Conservation (phyloP, 2,888 invertebrate genomes). For the Ectropis crepuscularia region DNA sequence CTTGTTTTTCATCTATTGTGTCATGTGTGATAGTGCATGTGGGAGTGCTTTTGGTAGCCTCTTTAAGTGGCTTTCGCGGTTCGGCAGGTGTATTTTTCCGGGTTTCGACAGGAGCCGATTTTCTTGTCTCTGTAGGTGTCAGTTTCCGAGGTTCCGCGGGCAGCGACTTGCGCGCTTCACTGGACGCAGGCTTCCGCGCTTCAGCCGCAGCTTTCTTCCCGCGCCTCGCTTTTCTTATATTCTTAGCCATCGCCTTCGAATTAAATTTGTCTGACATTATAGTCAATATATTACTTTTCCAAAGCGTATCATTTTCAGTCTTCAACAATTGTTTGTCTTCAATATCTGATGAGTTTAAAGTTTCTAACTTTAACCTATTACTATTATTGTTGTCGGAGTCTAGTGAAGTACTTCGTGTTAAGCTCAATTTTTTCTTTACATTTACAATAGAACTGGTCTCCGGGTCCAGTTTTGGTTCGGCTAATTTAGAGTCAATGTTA, state of each 20-base stretch:
- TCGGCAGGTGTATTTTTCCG: slow-evolving; percentile 42
- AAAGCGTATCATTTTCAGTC: slow-evolving; percentile 85
- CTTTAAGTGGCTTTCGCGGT: slow-evolving; percentile 50
- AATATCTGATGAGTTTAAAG: slow-evolving; percentile 79
- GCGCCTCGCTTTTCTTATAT: slow-evolving; percentile 77
- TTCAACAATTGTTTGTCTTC: slow-evolving; percentile 85
- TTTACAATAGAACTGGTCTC: slow-evolving; percentile 69
- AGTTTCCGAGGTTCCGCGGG: too few relatives aligned
- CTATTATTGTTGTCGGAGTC: slow-evolving; percentile 84
- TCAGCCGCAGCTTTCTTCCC: slow-evolving; percentile 74
- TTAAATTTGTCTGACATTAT: slow-evolving; percentile 84
- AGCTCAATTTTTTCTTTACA: slow-evolving; percentile 76
- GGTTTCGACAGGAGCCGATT: slow-evolving; percentile 60
- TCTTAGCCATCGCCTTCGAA: slow-evolving; percentile 77
- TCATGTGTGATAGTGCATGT: slow-evolving; percentile 57
- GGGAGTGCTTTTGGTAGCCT: slow-evolving; percentile 43
- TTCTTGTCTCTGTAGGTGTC: too few relatives aligned
- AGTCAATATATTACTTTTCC: slow-evolving; percentile 80
- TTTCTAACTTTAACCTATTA: slow-evolving; percentile 79
- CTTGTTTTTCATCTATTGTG: slow-evolving; percentile 66
- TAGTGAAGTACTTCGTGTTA: slow-evolving; percentile 82
- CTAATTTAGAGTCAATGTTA: slow-evolving; percentile 73
- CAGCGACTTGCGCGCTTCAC: slow-evolving; percentile 47
- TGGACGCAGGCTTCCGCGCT: slow-evolving; percentile 47
- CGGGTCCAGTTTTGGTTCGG: slow-evolving; percentile 67